Evolutionary conservation across 1,140 invertebrate genomes (phyloP).

Genomic region (Drosophila dunni): DNA sequence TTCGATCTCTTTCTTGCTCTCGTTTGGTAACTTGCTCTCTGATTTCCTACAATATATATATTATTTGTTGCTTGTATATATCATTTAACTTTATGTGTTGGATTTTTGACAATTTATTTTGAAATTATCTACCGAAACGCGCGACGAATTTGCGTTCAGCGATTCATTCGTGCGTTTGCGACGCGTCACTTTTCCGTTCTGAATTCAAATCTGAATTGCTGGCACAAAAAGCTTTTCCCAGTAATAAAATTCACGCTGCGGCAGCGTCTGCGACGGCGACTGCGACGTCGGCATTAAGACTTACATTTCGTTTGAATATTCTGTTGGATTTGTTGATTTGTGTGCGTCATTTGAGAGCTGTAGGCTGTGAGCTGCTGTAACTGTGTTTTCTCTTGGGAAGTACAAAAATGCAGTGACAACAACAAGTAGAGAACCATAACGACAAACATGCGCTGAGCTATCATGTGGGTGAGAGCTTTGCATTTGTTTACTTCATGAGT

Average conservation of each 20-base stretch:
- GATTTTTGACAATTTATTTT: conserved; percentile 17
- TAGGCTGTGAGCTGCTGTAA: neutral
- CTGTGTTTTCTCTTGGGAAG: neutral
- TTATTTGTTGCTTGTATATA: conserved; percentile 17
- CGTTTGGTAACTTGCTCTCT: neutral
- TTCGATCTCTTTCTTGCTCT: neutral
- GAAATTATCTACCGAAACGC: conserved; percentile 29
- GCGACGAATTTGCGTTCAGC: conserved; percentile 26
- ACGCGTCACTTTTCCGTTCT: conserved; percentile 78
- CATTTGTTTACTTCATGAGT: conserved; percentile 28
- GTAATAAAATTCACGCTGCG: conserved; percentile 42
- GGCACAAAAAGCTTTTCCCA: conserved; percentile 70
- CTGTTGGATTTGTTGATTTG: neutral
- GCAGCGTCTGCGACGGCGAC: conserved; percentile 10
- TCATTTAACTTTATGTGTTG: conserved; percentile 10
- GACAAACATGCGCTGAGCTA: neutral
- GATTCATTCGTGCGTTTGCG: conserved; percentile 63
- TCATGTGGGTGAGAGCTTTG: conserved; percentile 27
- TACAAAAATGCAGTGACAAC: conserved; percentile 23
- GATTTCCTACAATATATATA: neutral
- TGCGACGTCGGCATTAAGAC: neutral
- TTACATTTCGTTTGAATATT: conserved; percentile 17
- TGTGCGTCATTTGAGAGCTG: conserved; percentile 31
- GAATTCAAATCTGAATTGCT: conserved; percentile 56
- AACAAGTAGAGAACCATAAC: neutral